Base-by-base conservation (phyloP, 2,888 invertebrate genomes). In the Tetanocera ferruginea region DNA sequence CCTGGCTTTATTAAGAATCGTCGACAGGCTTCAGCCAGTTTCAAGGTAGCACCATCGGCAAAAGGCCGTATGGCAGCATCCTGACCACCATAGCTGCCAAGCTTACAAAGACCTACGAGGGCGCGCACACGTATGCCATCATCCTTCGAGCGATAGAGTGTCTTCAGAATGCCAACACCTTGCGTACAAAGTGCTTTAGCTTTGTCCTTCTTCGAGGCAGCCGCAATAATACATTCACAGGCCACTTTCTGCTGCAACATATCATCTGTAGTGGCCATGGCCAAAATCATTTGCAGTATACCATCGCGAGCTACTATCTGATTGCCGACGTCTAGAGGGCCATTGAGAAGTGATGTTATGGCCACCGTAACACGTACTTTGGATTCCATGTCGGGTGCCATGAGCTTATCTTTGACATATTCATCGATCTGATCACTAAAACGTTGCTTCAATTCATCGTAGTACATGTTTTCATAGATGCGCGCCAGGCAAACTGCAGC, bases 161-260 rank as follows among this genome's bases (percentile, higher is more conserved):
- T 94, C 87, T 98, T 98, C n/a, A 99, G 91, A 80, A 99, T 97
- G 80, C 96, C 95, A 9, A 96, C 94, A 49, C 99, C 99, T 87
- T 96, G 96, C 70, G 92, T 92, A 72, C 98, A 94, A 57, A 99
- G 95, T 0, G 96, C 93, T 84, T 95, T 94, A 3, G 98, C 98
- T 90, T 98, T 97, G 87, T 99, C 98, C 89, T 98, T 98, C 89
- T 99, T 99, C 5, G 97, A 97, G 1, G 98, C 95, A 4, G 98
- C 98, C 5, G 98, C 97, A 79, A 99, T 96, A 67, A 99, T 94
- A 84, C 99, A 98, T 90, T 99, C 99, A 86, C 97, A 97, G 0
- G 99, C 96, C 17, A 98, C 95, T 90, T 95, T 95, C 91, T 99
- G 95, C 87, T 98, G 97, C 0, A 98, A 90, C 17, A 92, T 83